Evolutionary conservation across 2,888 invertebrate genomes (phyloP).

Genomic region (Xestoiulus laeticollis): DNA sequence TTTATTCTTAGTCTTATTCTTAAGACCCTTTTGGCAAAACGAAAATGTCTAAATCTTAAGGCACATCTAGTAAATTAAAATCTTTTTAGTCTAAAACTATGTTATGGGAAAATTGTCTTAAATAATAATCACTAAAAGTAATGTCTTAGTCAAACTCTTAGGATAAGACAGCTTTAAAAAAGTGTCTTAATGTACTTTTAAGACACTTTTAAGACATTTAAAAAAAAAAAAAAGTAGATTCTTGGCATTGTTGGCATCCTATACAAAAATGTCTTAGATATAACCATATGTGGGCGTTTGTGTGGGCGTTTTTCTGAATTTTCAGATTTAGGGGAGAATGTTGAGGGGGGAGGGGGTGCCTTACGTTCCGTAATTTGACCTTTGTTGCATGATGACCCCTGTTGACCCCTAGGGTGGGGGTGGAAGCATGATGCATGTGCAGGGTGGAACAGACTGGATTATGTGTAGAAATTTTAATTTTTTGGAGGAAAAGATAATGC

Average conservation of each 20-base stretch:
- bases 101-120: too few species aligned
- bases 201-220: too few species aligned
- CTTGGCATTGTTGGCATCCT: background rate
- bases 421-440: background rate
- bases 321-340: background rate
- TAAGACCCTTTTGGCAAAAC: too few species aligned
- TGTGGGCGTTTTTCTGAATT: slow-evolving; percentile 1
- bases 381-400: slow-evolving; percentile 1
- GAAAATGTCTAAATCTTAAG: too few species aligned
- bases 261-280: background rate
- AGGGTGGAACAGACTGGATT: background rate
- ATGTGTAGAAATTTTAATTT: background rate
- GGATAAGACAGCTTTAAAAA: too few species aligned
- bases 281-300: background rate
- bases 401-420: background rate
- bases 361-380: slow-evolving; percentile 2
- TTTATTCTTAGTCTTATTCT: too few species aligned
- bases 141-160: too few species aligned
- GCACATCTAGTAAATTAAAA: too few species aligned
- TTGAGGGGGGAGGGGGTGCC: background rate
- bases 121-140: too few species aligned
- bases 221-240: background rate
- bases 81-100: too few species aligned
- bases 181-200: too few species aligned
- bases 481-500: background rate